Evolutionary conservation across 2,888 invertebrate genomes (phyloP), one percentile per base, ranked within the genome.

Genomic region (Branchipolynoe longqiensis): DNA sequence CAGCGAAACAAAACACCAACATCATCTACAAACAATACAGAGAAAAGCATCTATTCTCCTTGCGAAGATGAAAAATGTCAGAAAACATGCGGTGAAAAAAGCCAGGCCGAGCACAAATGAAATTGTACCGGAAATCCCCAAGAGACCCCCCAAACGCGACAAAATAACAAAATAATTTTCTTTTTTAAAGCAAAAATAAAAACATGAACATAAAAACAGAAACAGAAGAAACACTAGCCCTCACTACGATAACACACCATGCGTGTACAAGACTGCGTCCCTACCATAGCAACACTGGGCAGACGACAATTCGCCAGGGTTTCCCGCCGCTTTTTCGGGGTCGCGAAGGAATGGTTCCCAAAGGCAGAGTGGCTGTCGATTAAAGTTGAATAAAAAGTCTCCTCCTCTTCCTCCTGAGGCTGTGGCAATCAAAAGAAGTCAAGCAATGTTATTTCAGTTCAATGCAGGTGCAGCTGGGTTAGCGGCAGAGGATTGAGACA

Each of bases 271-370:
- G 6, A 69, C 69, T n/a, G 38, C 36, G 12, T 69, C 48, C 78
- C 78, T 78, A 78, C 78, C 78, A 78, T 78, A 33, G 48, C 78
- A 31, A 78, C 28, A 12, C 48, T 28, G 6, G 78, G 78, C 22
- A 78, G 48, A 25, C 31, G 41, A 28, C n/a, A 48, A n/a, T 48
- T 48, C 0, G 78, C 78, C 3, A 78, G 48, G 28, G 78, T 78
- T 48, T 78, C 78, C 4, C 78, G 78, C 48, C 78, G 22, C 78
- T 78, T 78, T 78, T 78, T 78, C 3, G 78, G 78, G 28, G 48
- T 78, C 22, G 36, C 38, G 31, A 78, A 78, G 28, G 48, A 48
- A 25, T 12, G 2, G n/a, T 78, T 41, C 28, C 4, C 28, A 33
- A 78, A 78, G 41, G 48, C n/a, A 33, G 48, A 48, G 48, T 78